Base-by-base conservation (phyloP, 2,888 invertebrate genomes). In the Dascillus cervinus region DNA sequence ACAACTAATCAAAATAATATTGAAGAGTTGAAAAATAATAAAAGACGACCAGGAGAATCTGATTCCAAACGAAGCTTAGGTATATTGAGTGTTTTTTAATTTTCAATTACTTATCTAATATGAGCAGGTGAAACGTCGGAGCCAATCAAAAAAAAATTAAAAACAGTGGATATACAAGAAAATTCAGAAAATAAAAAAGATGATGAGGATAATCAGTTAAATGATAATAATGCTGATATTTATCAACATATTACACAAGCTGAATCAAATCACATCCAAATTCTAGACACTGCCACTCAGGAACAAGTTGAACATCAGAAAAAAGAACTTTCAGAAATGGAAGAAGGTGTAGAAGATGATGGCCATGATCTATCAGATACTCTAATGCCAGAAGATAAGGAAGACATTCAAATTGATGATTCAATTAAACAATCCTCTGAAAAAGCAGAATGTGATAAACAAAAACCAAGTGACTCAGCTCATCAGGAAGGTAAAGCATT, bases 231-330 rank as follows among this genome's bases (percentile, higher is more conserved):
- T 15, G 56, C 62, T 21, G 64, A 65, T 36, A 74, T 83, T 39
- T 90, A 82, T 62, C 84, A 91, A 56, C 91, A 92, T 56, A 81
- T 92, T 2, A 81, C 82, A 51, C 82, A 88, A 44, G 78, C 84
- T 11, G 35, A 9, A n/a, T 26, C 2, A 26, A 26, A 26, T 13
- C 3, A 14, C 15, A n/a, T 11, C 11, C 29, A 73, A 72, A 73
- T 76, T 2, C 59, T 83, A 43, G 86, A 86, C 47, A 78, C 79
- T 27, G 85, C 85, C 0, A 85, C 84, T 0, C 77, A 85, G 60
- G 90, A 92, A 44, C 91, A 94, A 64, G 82, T 82, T 19, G 72
- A 83, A 46, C 32, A 43, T 34, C 46, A 51, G 27, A 50, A 53
- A 27, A 53, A 60, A n/a, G n/a, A n/a, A 79, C 21, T n/a, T n/a